A percentile compares a stretch with the other conserved stretches of the same genome.
These are phyloP conservation scores for Rhabdomys pumilio DNA, from an alignment of 2,797 vertebrate species.

Conservation along the genomic window DNA sequence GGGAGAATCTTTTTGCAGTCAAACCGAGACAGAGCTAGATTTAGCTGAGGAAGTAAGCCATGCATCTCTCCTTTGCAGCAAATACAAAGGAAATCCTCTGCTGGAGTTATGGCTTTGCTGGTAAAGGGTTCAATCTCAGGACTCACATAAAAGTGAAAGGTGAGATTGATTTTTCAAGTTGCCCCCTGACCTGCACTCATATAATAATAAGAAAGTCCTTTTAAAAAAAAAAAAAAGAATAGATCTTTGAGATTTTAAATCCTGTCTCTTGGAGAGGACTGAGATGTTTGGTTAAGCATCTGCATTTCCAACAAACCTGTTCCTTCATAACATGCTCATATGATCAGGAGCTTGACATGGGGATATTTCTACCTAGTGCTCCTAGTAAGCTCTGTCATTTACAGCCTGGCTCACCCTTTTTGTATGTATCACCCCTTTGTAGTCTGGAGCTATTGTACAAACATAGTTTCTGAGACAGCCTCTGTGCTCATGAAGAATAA, in stretches of 20 bases:
- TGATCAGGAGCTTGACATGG: not conserved
- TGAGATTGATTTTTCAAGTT: not conserved
- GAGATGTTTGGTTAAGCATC: slow-evolving; percentile 1
- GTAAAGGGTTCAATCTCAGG: not conserved
- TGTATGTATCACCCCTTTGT: not conserved
- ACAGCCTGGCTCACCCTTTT: not conserved
- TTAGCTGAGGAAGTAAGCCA: not conserved
- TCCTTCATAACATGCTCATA: not conserved
- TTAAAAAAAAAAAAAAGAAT: not conserved
- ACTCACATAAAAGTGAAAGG: not conserved
- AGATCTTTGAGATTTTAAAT: slow-evolving; percentile 40
- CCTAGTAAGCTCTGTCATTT: not conserved
- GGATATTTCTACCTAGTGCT: not conserved
- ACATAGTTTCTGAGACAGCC: not conserved
- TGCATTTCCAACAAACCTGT: slow-evolving; percentile 13
- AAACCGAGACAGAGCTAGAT: not conserved
- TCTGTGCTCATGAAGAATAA: not conserved
- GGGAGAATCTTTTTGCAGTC: not conserved
- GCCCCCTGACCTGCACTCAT: not conserved
- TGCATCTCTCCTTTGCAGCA: not conserved
- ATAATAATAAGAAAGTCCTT: not conserved
- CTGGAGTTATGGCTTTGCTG: not conserved
- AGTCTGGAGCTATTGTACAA: not conserved
- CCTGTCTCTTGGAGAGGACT: not conserved
- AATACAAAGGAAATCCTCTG: not conserved